Conservation (phyloP, 2,797 vertebrate species). For the Rachycentron canadum region DNA sequence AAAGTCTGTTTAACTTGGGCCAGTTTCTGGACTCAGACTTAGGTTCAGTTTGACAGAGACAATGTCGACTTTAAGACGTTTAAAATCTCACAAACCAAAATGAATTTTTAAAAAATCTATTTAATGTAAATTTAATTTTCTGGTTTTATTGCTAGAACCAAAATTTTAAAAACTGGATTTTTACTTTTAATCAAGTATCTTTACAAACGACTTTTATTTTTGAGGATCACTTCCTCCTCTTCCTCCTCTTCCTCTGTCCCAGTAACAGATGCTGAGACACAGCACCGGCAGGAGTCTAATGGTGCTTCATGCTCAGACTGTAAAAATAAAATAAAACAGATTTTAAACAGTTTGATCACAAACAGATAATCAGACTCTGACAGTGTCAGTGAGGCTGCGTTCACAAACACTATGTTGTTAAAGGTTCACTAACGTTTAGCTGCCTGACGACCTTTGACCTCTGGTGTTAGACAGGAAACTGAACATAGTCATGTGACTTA, state of each 20-base stretch:
- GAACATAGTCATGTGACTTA: not conserved
- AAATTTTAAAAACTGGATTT: not conserved
- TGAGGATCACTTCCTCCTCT: not conserved
- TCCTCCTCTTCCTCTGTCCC: not conserved
- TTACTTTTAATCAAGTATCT: not conserved
- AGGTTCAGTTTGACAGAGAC: no score
- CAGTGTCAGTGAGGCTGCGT: no score
- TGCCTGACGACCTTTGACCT: not conserved
- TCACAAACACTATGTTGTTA: not conserved
- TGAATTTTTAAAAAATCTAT: no score
- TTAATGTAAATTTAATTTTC: no score
- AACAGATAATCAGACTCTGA: not conserved
- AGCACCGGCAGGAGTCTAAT: not conserved
- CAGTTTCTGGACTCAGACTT: no score
- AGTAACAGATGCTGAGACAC: not conserved
- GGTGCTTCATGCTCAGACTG: constrained; percentile 4
- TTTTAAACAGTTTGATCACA: not conserved
- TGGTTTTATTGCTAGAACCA: not conserved
- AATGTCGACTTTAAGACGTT: no score
- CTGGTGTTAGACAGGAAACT: no score
- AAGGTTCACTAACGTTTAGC: not conserved
- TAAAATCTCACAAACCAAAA: no score
- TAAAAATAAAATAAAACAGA: not conserved
- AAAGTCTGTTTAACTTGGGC: not conserved
- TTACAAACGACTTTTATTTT: not conserved